Evolutionary conservation across 2,797 vertebrate genomes (phyloP), one percentile per base, ranked within the genome.

Genomic region (Rallus crepitans): DNA sequence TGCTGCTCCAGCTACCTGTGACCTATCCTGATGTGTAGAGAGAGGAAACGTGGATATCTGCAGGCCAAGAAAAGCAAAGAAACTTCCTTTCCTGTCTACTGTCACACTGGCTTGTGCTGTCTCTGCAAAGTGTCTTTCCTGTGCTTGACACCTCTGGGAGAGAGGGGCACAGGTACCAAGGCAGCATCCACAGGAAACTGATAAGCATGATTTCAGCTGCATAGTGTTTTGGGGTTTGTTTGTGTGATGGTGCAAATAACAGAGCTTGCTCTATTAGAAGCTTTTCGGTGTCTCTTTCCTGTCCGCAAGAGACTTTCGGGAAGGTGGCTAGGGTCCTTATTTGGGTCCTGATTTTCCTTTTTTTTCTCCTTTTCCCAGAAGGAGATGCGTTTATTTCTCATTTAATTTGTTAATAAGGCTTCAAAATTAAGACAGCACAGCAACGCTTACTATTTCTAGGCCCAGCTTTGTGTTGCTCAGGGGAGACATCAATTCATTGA

Each of bases 401-500:
- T 72, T 91, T 94, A 69, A 88, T 87, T 90, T 82, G 73, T 82
- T 93, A 93, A 94, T 90, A 93, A 53, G 48, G 14, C 68, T 80
- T 86, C 90, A 57, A 42, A 93, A 80, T 1, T 4, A 90, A 92
- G 77, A 12, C 8, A 5, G 19, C 2, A 1, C 90, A 33, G 82
- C 89, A 86, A 59, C 1, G 1, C 52, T 87, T 33, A 5, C 76
- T 45, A 59, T 86, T 61, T 91, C 72, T 91, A 57, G 87, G 55
- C 91, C 31, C 56, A 35, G 66, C 80, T 94, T 88, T 64, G 85
- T 66, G 24, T 76, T 63, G 86, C 95, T 87, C 94, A 84, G 37
- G 94, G 90, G 94, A 96, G 73, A 87, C 80, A 93, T 96, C 83
- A 91, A 3, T 84, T 92, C 71, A 53, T 27, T 1, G 4, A 82